phyloP scores from a whole-genome alignment of 2,888 invertebrate genomes.

The Cataglyphis albicans region DNA sequence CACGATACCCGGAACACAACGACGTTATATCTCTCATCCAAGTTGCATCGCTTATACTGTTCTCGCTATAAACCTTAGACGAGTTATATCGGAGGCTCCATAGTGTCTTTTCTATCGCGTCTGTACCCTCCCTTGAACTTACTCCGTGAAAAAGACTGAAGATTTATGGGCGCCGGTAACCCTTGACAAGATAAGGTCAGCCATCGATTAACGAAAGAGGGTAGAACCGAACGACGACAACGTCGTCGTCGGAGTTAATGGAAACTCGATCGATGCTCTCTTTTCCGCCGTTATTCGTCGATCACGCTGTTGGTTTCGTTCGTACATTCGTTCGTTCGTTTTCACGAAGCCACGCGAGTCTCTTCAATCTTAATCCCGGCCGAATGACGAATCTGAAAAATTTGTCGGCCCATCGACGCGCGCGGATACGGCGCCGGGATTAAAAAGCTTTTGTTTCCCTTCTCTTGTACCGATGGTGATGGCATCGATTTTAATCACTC shows the following conservation, averaged over 20 bases:
- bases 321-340: conserved; percentile 13
- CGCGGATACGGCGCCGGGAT: conserved; percentile 40
- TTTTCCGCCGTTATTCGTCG: conserved; percentile 39
- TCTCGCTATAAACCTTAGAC: conserved; percentile 13
- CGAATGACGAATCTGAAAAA: conserved; percentile 53
- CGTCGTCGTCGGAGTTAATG: conserved; percentile 62
- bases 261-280: conserved; percentile 61
- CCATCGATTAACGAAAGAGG: conserved; percentile 69
- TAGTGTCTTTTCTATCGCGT: conserved; percentile 43
- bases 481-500: conserved; percentile 55
- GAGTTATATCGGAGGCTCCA: neutral
- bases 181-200: conserved; percentile 75
- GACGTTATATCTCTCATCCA: conserved; percentile 54
- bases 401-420: conserved; percentile 51
- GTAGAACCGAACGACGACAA: conserved; percentile 45
- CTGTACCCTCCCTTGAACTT: conserved; percentile 71
- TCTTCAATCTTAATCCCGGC: conserved; percentile 53
- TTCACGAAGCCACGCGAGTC: conserved; percentile 40
- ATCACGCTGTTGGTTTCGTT: conserved; percentile 42
- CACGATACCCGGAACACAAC: conserved; percentile 53
- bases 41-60: conserved; percentile 53
- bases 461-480: neutral
- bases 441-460: conserved; percentile 50
- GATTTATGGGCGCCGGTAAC: conserved; percentile 70
- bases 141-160: conserved; percentile 60